A percentile compares a stretch with the other conserved stretches of the same genome.
These are phyloP conservation scores for Triplophysa bombifrons DNA, from an alignment of 2,797 vertebrate species.

Conservation along the genomic window DNA sequence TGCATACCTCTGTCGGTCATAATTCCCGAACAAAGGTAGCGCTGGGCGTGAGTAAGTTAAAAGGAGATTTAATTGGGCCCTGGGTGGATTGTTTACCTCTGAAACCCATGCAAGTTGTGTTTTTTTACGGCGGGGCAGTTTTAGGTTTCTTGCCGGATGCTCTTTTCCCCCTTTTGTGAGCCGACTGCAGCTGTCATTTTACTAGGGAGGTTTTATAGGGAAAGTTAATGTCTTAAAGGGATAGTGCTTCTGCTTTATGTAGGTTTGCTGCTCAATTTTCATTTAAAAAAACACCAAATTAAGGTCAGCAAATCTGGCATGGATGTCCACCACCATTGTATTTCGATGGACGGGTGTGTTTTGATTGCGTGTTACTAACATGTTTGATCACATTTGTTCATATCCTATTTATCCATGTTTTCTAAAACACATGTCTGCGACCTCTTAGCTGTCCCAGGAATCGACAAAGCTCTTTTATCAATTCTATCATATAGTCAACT, in stretches of 20 bases:
- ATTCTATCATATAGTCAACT: neutral
- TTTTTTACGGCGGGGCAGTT: constrained; percentile 77
- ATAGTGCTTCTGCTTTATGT: constrained; percentile 54
- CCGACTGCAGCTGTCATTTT: constrained; percentile 82
- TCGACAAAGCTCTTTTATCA: neutral
- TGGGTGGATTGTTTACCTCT: constrained; percentile 62
- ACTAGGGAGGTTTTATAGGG: constrained; percentile 77
- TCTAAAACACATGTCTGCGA: constrained; percentile 5
- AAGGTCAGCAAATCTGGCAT: constrained; percentile 41
- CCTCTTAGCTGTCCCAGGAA: neutral
- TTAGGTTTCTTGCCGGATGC: constrained; percentile 74
- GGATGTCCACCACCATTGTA: neutral
- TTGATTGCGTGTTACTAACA: neutral
- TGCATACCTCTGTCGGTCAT: constrained; percentile 69
- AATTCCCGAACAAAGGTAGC: constrained; percentile 79
- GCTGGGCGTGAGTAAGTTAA: constrained; percentile 63
- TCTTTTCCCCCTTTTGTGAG: constrained; percentile 74
- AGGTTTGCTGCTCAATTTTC: constrained; percentile 43
- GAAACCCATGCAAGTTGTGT: constrained; percentile 73
- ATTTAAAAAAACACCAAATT: constrained; percentile 60
- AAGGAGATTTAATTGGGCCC: constrained; percentile 55
- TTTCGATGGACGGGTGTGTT: neutral
- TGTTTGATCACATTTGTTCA: neutral
- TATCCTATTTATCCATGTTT: no score
- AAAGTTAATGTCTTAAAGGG: constrained; percentile 81